Conservation (phyloP, 2,888 invertebrate species). For the Phrixothrix hirtus region DNA sequence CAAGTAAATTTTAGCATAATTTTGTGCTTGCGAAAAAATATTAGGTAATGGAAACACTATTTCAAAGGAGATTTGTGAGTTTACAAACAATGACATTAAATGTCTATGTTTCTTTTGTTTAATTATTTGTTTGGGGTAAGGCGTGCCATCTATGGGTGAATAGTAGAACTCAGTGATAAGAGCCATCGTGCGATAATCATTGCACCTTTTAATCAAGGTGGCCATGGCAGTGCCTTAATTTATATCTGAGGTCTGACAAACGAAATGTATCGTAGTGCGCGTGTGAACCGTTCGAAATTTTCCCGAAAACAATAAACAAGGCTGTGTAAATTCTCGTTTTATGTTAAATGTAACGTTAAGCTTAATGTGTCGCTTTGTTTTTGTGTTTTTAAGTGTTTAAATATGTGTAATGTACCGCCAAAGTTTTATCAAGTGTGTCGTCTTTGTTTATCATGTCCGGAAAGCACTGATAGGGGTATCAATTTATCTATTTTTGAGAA, state of each 20-base stretch:
- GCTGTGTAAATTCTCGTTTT: conserved; percentile 49
- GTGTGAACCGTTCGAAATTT: conserved; percentile 43
- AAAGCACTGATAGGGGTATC: conserved; percentile 70
- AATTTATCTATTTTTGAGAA: conserved; percentile 77
- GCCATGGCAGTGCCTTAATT: conserved; percentile 58
- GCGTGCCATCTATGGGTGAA: conserved; percentile 18
- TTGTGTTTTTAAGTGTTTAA: conserved; percentile 56
- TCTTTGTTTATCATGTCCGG: conserved; percentile 78
- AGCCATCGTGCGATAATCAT: conserved; percentile 42
- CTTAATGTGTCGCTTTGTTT: conserved; percentile 50
- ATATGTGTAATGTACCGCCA: conserved; percentile 73
- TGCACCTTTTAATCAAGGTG: conserved; percentile 53
- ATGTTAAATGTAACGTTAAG: conserved; percentile 49
- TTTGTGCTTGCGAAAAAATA: no score
- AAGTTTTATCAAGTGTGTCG: conserved; percentile 93
- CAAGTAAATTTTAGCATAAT: no score
- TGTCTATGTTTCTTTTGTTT: conserved; percentile 10
- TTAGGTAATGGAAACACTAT: no score
- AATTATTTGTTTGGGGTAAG: conserved; percentile 3
- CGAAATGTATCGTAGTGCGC: conserved; percentile 47
- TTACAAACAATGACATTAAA: neutral
- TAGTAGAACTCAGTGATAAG: conserved; percentile 26
- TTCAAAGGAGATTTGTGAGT: neutral
- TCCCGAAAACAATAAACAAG: conserved; percentile 49
- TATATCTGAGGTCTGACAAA: conserved; percentile 48